phyloP scores from a whole-genome alignment of 2,797 vertebrate species.

The Enteromius viviparus region DNA sequence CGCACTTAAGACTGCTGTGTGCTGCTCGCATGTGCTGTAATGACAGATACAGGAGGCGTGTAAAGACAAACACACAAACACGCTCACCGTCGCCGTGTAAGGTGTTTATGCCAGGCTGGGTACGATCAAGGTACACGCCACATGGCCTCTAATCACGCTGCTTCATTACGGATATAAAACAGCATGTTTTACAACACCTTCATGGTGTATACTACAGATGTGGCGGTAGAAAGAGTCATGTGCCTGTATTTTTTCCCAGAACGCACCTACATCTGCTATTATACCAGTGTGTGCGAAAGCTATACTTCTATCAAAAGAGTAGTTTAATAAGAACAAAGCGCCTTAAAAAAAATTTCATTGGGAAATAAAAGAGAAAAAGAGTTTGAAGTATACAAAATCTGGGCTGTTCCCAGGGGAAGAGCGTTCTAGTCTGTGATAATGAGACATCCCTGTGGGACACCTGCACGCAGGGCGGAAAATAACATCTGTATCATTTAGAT shows the following conservation, averaged over 20 bases:
- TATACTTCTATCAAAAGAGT: conserved; percentile 14
- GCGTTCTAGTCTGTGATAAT: conserved; percentile 53
- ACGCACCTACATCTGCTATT: not conserved
- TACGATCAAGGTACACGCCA: conserved; percentile 19
- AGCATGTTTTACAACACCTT: conserved; percentile 36
- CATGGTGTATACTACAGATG: conserved; percentile 25
- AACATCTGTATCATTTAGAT: conserved; percentile 55
- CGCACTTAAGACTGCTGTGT: conserved; percentile 60
- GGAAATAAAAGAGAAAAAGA: conserved; percentile 27
- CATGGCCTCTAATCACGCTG: conserved; percentile 32
- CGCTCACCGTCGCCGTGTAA: conserved; percentile 26
- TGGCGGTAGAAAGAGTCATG: not conserved
- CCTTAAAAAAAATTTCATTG: conserved; percentile 17
- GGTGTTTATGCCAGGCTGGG: conserved; percentile 18
- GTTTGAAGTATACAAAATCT: conserved; percentile 32
- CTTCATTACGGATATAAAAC: conserved; percentile 39
- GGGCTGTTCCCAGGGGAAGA: conserved; percentile 43
- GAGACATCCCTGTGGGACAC: conserved; percentile 49
- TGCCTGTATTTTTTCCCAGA: not conserved
- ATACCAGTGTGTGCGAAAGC: conserved; percentile 2
- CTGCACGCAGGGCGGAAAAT: conserved; percentile 32
- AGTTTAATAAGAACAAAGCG: not conserved
- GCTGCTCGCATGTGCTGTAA: conserved; percentile 50
- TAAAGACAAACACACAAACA: conserved; percentile 39
- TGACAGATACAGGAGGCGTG: conserved; percentile 35